A percentile compares a stretch with the other conserved stretches of the same genome.
Conservation (phyloP, 2,113 vertebrate genomes). For the Microtus oregoni region DNA sequence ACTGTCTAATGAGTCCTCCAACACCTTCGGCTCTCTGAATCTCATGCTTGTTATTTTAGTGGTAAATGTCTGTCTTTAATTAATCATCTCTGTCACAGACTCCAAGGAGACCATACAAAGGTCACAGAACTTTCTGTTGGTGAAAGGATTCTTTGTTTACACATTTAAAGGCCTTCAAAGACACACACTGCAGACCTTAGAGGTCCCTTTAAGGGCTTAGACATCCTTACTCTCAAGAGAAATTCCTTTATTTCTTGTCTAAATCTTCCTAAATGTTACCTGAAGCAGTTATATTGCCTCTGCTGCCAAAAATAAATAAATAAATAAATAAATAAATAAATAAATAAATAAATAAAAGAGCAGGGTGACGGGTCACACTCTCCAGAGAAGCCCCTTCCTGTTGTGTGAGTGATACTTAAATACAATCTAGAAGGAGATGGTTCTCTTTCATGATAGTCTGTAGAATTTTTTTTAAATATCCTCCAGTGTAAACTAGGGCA, state of each 20-base stretch:
- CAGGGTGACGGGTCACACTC: neutral
- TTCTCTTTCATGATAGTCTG: constrained; percentile 1
- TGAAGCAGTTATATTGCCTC: neutral
- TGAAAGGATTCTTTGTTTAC: neutral
- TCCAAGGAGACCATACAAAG: constrained; percentile 65
- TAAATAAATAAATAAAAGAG: constrained; percentile 15
- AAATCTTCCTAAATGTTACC: constrained; percentile 19
- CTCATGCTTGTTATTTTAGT: constrained; percentile 76
- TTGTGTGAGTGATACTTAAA: neutral
- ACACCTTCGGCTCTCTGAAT: constrained; percentile 73
- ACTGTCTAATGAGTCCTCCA: constrained; percentile 76
- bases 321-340: too few species aligned
- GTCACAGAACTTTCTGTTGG: constrained; percentile 19
- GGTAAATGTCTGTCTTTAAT: constrained; percentile 71
- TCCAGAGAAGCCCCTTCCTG: neutral
- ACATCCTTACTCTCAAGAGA: neutral
- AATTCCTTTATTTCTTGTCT: constrained; percentile 19
- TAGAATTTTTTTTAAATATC: neutral
- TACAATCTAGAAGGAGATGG: neutral
- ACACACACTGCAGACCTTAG: neutral
- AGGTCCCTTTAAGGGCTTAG: neutral
- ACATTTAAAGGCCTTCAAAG: constrained; percentile 40
- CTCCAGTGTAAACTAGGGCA: neutral
- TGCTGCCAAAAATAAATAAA: neutral
- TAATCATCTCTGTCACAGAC: constrained; percentile 62